These are phyloP conservation scores for Drosophila parthenogenetica DNA, from an alignment of 2,888 invertebrate genomes.

Conservation along the genomic window DNA sequence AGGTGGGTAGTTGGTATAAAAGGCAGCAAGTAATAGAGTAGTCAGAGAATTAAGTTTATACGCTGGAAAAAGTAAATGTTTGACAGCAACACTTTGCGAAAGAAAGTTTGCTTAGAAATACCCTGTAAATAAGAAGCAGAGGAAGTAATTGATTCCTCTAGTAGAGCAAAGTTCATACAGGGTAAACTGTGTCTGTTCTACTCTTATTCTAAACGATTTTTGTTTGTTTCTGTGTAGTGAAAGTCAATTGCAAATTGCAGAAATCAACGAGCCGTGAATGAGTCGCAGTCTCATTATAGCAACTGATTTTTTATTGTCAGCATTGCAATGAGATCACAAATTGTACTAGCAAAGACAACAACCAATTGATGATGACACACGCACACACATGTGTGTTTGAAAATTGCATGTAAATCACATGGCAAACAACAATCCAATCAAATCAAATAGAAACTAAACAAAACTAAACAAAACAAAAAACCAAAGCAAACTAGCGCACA, in stretches of 20 bases:
- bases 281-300: slow-evolving; percentile 16
- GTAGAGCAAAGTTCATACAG: too few species aligned
- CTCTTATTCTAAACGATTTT: neutral
- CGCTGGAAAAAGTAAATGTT: too few species aligned
- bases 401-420: slow-evolving; percentile 66
- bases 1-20: neutral
- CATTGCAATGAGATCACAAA: slow-evolving; percentile 42
- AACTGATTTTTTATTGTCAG: slow-evolving; percentile 12
- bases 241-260: slow-evolving; percentile 45
- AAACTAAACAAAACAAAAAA: slow-evolving; percentile 38
- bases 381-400: slow-evolving; percentile 3
- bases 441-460: slow-evolving; percentile 16
- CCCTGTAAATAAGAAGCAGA: too few species aligned
- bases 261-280: slow-evolving; percentile 44
- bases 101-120: too few species aligned
- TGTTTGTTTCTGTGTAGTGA: slow-evolving; percentile 27
- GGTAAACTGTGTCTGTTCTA: neutral
- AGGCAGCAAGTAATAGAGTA: too few species aligned
- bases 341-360: slow-evolving; percentile 57
- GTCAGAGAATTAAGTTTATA: too few species aligned
- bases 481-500: slow-evolving; percentile 48
- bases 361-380: slow-evolving; percentile 58
- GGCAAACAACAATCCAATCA: slow-evolving; percentile 53
- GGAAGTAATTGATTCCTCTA: too few species aligned
- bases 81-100: too few species aligned